These are phyloP conservation scores for Caenorhabditis brenneri DNA, from an alignment of 1,140 invertebrate species.

Conservation along the genomic window DNA sequence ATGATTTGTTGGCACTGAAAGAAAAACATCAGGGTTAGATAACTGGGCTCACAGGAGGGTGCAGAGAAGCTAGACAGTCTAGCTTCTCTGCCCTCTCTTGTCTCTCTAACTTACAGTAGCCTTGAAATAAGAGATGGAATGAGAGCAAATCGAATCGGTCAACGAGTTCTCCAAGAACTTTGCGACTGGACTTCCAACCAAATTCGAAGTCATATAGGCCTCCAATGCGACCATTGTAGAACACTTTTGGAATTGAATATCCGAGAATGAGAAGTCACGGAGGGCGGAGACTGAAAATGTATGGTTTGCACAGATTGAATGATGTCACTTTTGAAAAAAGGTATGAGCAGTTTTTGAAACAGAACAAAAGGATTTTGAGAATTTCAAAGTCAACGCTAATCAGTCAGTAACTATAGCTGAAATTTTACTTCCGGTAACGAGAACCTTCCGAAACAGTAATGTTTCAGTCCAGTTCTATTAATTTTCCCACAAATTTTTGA, in stretches of 20 bases:
- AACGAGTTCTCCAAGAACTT: conserved; percentile 2
- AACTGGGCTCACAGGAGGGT: too few species aligned
- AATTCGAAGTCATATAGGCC: not conserved
- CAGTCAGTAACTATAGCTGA: too few species aligned
- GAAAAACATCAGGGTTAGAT: too few species aligned
- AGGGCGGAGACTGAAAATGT: not conserved
- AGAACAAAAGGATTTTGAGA: not conserved
- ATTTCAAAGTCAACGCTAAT: too few species aligned
- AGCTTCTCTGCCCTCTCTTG: too few species aligned
- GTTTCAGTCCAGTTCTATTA: not conserved
- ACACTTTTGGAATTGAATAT: not conserved
- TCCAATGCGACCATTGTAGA: not conserved
- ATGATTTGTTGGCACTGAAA: conserved; percentile 26
- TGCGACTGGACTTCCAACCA: not conserved
- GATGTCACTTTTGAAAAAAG: too few species aligned
- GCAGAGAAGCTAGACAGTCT: too few species aligned
- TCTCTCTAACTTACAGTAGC: not conserved
- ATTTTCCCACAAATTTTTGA: too few species aligned
- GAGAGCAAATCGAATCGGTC: not conserved
- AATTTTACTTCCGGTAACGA: too few species aligned
- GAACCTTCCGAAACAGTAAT: too few species aligned
- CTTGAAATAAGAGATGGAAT: not conserved
- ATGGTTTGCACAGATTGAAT: too few species aligned
- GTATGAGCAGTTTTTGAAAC: too few species aligned
- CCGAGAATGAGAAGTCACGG: not conserved